Base-by-base conservation (phyloP, 2,113 vertebrate species). In the Periophthalmus modestus region DNA sequence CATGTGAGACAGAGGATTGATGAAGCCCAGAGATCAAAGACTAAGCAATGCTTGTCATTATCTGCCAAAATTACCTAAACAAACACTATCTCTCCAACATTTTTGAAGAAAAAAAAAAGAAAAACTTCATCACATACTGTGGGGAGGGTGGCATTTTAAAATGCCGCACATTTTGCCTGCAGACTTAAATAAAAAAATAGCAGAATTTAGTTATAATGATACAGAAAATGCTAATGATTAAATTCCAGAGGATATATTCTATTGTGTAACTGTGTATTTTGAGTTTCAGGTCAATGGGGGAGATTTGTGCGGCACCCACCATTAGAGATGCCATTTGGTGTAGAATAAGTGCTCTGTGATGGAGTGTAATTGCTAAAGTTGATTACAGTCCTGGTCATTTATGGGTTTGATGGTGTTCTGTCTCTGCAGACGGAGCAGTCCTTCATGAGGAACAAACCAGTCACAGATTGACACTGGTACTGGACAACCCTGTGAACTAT, bases 351-450 rank as follows among this genome's bases (percentile, higher is more conserved):
- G 89, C 82, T 75, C 86, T 70, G 85, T 89, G 86, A 92, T 89
- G 85, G 84, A 92, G 86, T 84, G 81, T 92, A 88, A 92, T 91
- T 89, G 89, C 78, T 77, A 89, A 91, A 89, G 85, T 81, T 91
- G 81, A 91, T 92, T 89, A 91, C 72, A 81, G 86, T 87, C 87
- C 7, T 59, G 62, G 34, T n/a, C 84, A 83, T 82, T 71, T 58
- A 46, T 88, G 57, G 77, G 76, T 83, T 79, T 80, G 87, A 78
- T 59, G 79, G 85, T 85, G 72, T 71, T 89, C 74, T 10, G 34
- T 88, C 85, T 82, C 59, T 34, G 61, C 33, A 43, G 62, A 34
- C 10, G 62, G 72, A 33, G 57, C 28, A 15, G 18, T 82, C 69
- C 19, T 55, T 55, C 52, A 21, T 2, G 19, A 55, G 52, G 48